A percentile compares a stretch with the other conserved stretches of the same genome.
Conservation (phyloP, 2,113 vertebrate species). For the Acinonyx jubatus region DNA sequence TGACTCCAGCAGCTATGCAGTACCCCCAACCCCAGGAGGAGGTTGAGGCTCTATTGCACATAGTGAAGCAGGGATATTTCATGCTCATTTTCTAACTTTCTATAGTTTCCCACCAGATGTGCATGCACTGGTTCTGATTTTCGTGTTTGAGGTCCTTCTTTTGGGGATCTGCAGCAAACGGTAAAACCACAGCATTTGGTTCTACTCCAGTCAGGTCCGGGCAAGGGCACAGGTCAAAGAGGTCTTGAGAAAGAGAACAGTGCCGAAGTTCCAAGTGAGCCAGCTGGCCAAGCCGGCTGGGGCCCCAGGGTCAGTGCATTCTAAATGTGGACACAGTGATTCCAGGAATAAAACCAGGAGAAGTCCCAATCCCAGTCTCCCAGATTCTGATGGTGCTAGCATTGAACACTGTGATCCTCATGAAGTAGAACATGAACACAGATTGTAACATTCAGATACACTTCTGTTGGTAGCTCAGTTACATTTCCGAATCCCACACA, state of each 20-base stretch:
- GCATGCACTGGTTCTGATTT: neutral
- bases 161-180: neutral
- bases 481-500: neutral
- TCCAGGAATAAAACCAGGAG: neutral
- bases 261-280: neutral
- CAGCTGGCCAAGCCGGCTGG: neutral
- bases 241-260: neutral
- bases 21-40: neutral
- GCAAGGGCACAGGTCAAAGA: neutral
- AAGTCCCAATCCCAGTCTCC: neutral
- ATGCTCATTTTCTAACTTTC: neutral
- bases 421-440: neutral
- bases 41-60: neutral
- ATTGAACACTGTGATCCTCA: neutral
- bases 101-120: neutral
- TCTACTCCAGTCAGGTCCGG: neutral
- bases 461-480: neutral
- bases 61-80: neutral
- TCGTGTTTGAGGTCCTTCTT: neutral
- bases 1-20: too few relatives aligned
- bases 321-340: neutral
- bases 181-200: neutral
- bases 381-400: neutral
- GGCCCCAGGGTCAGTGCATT: neutral
- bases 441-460: rapidly evolving